Evolutionary conservation across 2,888 invertebrate genomes (phyloP), one percentile per base, ranked within the genome.

Genomic region (Microchrysa polita): DNA sequence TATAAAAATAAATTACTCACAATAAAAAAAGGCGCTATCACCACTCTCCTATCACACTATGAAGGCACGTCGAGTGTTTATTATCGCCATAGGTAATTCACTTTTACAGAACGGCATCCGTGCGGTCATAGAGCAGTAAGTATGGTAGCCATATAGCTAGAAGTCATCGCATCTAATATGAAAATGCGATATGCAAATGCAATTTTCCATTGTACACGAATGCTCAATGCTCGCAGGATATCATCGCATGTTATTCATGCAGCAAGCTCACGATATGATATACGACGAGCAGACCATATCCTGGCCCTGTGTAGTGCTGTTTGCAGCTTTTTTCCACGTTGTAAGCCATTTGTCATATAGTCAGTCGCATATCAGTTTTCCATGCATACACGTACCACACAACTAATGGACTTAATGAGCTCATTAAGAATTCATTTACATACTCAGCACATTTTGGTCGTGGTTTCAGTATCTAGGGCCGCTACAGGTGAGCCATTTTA

Each of bases 391-490:
- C n/a, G n/a, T n/a, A n/a, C n/a, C n/a, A n/a, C n/a, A n/a, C n/a
- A n/a, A 18, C 65, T 65, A 65, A 65, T 65, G 48, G 16, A 22
- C 44, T 65, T 44, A 65, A 65, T 65, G 44, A 44, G 16, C 14
- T 44, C 42, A 65, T 65, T 65, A 20, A 22, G 65, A 65, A 44
- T 65, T 65, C 42, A 65, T 65, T 65, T 44, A 65, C 65, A 65
- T 65, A 65, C 20, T 65, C 44, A 20, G 65, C 59, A 23, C 23
- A 59, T 59, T 59, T n/a, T 59, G 59, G 27, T 34, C 27, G 27
- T 34, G 27, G 27, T 7, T 34, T 34, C 27, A 7, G 27, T 7
- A 7, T 2, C 7, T 34, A 34, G 2, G 22, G n/a, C n/a, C n/a
- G 22, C 44, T 44, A 65, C 65, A 65, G 65, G 65, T 65, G 65